phyloP scores from a whole-genome alignment of 1,140 invertebrate species.

The Thalassaphorura encarpata region DNA sequence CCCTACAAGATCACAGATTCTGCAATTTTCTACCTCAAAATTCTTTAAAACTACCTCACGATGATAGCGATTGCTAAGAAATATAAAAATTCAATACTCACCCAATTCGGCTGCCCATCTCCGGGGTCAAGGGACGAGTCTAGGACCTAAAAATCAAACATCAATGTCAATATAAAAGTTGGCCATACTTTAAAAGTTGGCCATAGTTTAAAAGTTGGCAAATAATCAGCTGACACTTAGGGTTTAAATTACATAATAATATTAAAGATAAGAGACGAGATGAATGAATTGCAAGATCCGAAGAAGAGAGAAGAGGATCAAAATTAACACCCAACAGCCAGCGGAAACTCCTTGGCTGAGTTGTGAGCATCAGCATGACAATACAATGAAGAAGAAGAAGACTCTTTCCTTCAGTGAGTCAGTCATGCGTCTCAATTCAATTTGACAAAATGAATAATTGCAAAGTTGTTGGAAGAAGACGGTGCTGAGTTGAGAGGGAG shows the following conservation, averaged over 20 bases:
- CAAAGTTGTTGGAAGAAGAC: background rate
- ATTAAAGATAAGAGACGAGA: background rate
- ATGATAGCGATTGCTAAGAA: too few relatives aligned
- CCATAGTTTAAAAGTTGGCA: background rate
- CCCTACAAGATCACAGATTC: too few relatives aligned
- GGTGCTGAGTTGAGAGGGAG: background rate
- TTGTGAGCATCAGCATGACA: too few relatives aligned
- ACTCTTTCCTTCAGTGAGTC: constrained; percentile 12
- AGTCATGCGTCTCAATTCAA: constrained; percentile 14
- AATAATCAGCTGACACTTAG: background rate
- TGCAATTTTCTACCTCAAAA: too few relatives aligned
- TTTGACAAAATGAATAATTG: background rate
- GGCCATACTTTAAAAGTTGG: background rate
- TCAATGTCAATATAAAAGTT: background rate
- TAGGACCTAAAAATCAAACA: constrained; percentile 23
- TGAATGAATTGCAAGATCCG: too few relatives aligned
- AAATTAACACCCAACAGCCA: too few relatives aligned
- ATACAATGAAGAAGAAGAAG: constrained; percentile 11
- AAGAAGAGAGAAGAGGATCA: too few relatives aligned
- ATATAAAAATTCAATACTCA: constrained; percentile 22
- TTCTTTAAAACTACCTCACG: too few relatives aligned
- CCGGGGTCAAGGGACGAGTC: constrained; percentile 28
- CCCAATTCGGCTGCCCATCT: constrained; percentile 32
- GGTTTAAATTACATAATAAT: too few relatives aligned
- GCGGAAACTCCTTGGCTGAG: too few relatives aligned